Base-by-base conservation (phyloP, 2,888 invertebrate species). In the Luperina nickerlii region DNA sequence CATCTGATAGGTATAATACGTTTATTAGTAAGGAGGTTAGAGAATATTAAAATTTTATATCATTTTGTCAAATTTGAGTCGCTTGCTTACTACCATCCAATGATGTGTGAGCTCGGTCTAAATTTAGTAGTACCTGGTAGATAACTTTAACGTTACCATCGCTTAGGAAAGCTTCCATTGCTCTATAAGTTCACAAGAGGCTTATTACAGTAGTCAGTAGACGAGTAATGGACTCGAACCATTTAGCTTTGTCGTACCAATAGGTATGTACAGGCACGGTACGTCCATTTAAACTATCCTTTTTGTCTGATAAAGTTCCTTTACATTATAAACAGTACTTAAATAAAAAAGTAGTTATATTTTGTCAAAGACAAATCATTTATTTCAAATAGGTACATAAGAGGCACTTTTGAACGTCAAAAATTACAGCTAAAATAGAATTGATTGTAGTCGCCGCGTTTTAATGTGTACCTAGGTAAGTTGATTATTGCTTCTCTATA, bases 111-210 rank as follows among this genome's bases (percentile, higher is more conserved):
- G 27, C 24, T 45, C 20, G 51, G 38, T 15, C 57, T 38, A 1
- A n/a, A 20, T 54, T 38, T 1, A n/a, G n/a, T 54, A 15, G 15
- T 15, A 62, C 9, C 9, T 45, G 20, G 9, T 11, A 20, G 20
- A 1, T 38, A 24, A 20, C 18, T 9, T 0, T 1, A n/a, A 24
- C 24, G 45, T 32, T 15, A 62, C 15, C 20, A 57, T 45, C 13
- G 27, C 4, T 13, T 5, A 13, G 1, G 20, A 4, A 20, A 27
- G 13, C 20, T 38, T 62, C 72, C 76, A 81, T 73, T 72, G 81
- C 45, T 27, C 5, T 60, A 38, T 72, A 32, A n/a, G 65, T 42
- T 9, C 2, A 8, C 6, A 32, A 54, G 7, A 54, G 15, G 7
- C 6, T 38, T 24, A 5, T 48, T 7, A 11, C 42, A 45, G 11